phyloP scores from a whole-genome alignment of 2,888 invertebrate species.

The Myopa tessellatipennis region DNA sequence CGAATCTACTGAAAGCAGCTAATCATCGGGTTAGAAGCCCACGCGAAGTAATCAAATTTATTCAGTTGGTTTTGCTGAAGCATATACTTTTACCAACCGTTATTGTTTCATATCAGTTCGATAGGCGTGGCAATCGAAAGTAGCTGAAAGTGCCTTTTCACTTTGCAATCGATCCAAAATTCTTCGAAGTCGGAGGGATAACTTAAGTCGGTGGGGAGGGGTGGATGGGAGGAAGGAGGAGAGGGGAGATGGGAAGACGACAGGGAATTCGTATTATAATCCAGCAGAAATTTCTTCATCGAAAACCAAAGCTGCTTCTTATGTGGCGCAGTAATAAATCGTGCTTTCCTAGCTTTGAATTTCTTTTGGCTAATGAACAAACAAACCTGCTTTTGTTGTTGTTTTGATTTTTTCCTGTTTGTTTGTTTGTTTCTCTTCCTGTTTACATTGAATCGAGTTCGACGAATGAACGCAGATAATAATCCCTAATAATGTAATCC shows the following conservation, averaged over 20 bases:
- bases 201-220: neutral
- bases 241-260: neutral
- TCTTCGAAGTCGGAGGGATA: neutral
- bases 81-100: too few species aligned
- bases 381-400: constrained; percentile 22
- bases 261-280: neutral
- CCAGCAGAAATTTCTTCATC: neutral
- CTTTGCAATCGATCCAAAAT: neutral
- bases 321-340: constrained; percentile 23
- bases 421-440: neutral
- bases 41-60: too few species aligned
- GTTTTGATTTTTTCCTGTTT: neutral
- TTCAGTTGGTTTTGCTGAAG: too few species aligned
- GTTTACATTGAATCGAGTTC: neutral
- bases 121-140: too few species aligned
- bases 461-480: neutral
- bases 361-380: constrained; percentile 35
- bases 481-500: constrained; percentile 38
- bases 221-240: too few species aligned
- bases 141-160: too few species aligned
- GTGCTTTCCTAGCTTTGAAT: constrained; percentile 16
- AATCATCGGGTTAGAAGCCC: too few species aligned
- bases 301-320: constrained; percentile 2
- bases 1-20: too few species aligned
- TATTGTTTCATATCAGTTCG: too few species aligned